phyloP scores from a whole-genome alignment of 2,797 vertebrate species.

The Austrolebias charrua region DNA sequence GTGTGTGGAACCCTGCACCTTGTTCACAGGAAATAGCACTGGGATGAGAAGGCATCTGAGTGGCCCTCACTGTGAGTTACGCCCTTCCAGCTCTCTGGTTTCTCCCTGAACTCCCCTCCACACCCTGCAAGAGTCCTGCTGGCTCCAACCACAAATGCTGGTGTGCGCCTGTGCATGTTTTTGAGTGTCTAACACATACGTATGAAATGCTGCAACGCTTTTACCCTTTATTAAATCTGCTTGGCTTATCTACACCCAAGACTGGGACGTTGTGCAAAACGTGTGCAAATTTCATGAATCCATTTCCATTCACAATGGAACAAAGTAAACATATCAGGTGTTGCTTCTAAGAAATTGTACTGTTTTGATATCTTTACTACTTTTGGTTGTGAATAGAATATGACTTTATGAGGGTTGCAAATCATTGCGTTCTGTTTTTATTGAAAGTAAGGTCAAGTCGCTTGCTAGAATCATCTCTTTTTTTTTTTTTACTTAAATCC shows the following conservation, averaged over 20 bases:
- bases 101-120: slow-evolving; percentile 20
- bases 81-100: slow-evolving; percentile 42
- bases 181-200: slow-evolving; percentile 16
- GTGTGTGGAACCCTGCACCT: slow-evolving; percentile 43
- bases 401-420: too few relatives aligned
- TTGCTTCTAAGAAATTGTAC: too few relatives aligned
- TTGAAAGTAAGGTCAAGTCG: too few relatives aligned
- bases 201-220: slow-evolving; percentile 34
- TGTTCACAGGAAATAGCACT: slow-evolving; percentile 69
- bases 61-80: slow-evolving; percentile 55
- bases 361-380: too few relatives aligned
- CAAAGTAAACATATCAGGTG: too few relatives aligned
- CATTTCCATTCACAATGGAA: too few relatives aligned
- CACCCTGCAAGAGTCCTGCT: slow-evolving; percentile 40
- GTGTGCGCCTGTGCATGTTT: slow-evolving; percentile 12
- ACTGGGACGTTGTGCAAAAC: too few relatives aligned
- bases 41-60: slow-evolving; percentile 59
- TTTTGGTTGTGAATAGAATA: too few relatives aligned
- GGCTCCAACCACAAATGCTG: slow-evolving; percentile 55
- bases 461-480: not conserved
- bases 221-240: not conserved
- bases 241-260: too few relatives aligned
- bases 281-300: too few relatives aligned
- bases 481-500: slow-evolving; percentile 6
- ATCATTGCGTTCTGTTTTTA: too few relatives aligned